phyloP scores from a whole-genome alignment of 2,888 invertebrate species.

The Ophion obscuratus region DNA sequence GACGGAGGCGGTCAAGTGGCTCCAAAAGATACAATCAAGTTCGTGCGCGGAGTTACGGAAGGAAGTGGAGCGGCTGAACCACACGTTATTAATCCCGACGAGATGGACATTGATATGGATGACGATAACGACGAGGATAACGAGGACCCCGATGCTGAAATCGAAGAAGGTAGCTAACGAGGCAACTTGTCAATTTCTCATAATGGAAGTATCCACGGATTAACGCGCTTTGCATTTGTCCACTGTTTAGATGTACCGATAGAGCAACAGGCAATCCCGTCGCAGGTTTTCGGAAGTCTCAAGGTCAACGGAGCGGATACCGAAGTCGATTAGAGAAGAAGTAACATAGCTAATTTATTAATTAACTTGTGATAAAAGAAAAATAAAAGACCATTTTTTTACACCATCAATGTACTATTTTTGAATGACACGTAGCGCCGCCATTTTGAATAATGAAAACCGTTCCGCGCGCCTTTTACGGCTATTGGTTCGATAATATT shows the following conservation, averaged over 20 bases:
- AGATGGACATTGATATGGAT: constrained; percentile 93
- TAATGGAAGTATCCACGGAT: constrained; percentile 14
- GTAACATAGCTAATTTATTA: constrained; percentile 36
- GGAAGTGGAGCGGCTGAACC: constrained; percentile 87
- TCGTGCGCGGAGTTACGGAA: constrained; percentile 95
- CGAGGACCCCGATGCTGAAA: constrained; percentile 85
- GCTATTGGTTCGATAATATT: neutral
- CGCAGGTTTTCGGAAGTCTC: constrained; percentile 96
- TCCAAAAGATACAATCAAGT: constrained; percentile 89
- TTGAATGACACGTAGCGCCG: neutral
- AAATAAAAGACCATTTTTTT: constrained; percentile 55
- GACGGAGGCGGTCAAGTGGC: constrained; percentile 71
- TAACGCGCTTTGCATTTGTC: constrained; percentile 26
- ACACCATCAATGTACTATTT: neutral
- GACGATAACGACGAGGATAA: constrained; percentile 88
- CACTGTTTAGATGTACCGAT: constrained; percentile 87
- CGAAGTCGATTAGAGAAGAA: constrained; percentile 60
- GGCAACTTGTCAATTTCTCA: neutral
- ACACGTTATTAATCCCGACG: constrained; percentile 93
- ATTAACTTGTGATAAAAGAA: constrained; percentile 31
- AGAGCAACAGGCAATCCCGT: constrained; percentile 94
- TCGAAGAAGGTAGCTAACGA: constrained; percentile 81
- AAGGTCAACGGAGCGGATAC: constrained; percentile 83
- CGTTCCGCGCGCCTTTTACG: neutral
- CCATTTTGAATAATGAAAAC: neutral